Evolutionary conservation across 2,113 vertebrate species (phyloP).

Genomic region (Pavo muticus): DNA sequence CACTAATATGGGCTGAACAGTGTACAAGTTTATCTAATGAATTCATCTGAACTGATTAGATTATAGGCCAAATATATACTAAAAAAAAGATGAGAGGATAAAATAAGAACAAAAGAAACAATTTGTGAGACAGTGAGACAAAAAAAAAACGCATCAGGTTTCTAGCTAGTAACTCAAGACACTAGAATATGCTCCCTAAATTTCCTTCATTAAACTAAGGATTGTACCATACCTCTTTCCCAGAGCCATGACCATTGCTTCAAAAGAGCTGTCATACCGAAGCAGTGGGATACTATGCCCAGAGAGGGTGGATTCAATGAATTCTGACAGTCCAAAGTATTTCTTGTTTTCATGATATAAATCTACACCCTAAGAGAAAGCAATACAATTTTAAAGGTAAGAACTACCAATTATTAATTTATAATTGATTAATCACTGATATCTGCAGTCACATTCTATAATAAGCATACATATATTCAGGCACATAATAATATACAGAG

Average conservation of each 20-base stretch:
- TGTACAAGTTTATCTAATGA: too few species aligned
- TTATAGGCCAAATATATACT: neutral
- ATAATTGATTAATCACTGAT: neutral
- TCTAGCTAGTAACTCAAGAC: neutral
- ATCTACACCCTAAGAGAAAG: conserved; percentile 86
- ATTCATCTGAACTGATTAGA: neutral
- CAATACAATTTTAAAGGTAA: neutral
- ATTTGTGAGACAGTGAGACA: neutral
- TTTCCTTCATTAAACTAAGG: neutral
- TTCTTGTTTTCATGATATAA: conserved; percentile 91
- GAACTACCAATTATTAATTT: neutral
- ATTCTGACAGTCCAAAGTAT: conserved; percentile 94
- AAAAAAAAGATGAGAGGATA: neutral
- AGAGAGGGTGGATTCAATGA: conserved; percentile 91
- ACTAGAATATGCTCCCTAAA: neutral
- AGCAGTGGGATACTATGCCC: conserved; percentile 92
- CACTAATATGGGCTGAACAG: neutral
- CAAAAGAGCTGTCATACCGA: conserved; percentile 94
- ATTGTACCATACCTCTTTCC: conserved; percentile 86
- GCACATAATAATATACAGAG: neutral
- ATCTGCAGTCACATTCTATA: neutral
- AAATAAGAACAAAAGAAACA: neutral
- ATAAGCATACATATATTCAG: neutral
- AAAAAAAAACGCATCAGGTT: neutral
- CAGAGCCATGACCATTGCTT: conserved; percentile 91